phyloP scores from a whole-genome alignment of 2,888 invertebrate genomes.

The Glaucopsyche alexis region DNA sequence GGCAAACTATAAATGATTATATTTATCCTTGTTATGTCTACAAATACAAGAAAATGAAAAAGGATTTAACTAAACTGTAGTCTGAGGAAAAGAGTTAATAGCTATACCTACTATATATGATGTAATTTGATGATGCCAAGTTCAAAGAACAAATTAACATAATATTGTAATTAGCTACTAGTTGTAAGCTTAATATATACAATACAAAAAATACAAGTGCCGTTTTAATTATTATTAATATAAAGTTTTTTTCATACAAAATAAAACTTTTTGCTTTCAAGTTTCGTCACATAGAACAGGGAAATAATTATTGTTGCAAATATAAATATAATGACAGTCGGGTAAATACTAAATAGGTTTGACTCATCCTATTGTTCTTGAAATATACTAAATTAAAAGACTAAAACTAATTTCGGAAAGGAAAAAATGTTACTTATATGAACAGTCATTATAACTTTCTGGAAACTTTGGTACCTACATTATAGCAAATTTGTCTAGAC shows the following conservation, averaged over 20 bases:
- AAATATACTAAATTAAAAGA: too few relatives aligned
- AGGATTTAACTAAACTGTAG: neutral
- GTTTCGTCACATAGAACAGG: neutral
- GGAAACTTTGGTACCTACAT: too few relatives aligned
- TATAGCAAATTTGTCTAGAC: too few relatives aligned
- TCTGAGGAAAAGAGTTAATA: neutral
- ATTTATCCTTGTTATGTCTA: neutral
- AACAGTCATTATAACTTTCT: too few relatives aligned
- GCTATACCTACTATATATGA: too few relatives aligned
- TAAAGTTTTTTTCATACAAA: neutral
- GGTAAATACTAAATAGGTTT: neutral
- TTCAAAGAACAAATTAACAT: conserved; percentile 12
- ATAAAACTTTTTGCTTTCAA: neutral
- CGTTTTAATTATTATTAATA: neutral
- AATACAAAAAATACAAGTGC: neutral
- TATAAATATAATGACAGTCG: too few relatives aligned
- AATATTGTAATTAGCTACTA: neutral
- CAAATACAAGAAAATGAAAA: neutral
- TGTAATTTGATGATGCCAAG: neutral
- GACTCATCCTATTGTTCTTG: neutral
- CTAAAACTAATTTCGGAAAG: too few relatives aligned
- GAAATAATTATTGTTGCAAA: neutral
- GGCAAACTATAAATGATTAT: neutral
- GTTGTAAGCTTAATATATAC: neutral
- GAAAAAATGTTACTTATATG: too few relatives aligned